Base-by-base conservation (phyloP, 2,888 invertebrate genomes). In the Synanthedon vespiformis region DNA sequence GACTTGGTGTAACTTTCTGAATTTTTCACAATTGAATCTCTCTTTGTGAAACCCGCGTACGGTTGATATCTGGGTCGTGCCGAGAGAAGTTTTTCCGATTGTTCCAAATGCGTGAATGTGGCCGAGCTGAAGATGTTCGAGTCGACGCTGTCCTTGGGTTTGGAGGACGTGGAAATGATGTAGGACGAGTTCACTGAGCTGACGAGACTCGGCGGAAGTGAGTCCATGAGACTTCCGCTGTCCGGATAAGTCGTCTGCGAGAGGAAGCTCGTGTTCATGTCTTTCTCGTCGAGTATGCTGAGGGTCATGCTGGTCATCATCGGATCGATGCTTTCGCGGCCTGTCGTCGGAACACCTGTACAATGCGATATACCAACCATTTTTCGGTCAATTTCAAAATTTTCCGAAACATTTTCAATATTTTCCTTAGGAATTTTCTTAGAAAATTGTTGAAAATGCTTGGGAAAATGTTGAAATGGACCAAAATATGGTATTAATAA, bases 181-280 rank as follows among this genome's bases (percentile, higher is more conserved):
- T 75, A 85, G 1, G 85, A 84, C 0, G 87, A 86, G 63, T 87
- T 86, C 50, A 87, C 77, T 5, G 88, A 88, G 64, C 74, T 83
- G 61, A 84, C 83, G 51, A 88, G 67, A 52, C 83, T 83, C 0
- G 88, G 87, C 0, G 88, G 88, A 3, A 85, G 57, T 16, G 88
- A 87, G 65, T 87, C 87, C 54, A 86, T 79, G 6, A 86, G 64
- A 58, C 83, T 85, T 49, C 88, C 87, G 61, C 84, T 77, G 58
- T 88, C 88, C 0, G 83, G 85, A 60, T 82, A 77, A 0, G 86
- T 85, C 41, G 85, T 84, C 55, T 88, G 87, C 0, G 88, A 88
- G 16, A 88, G 79, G 63, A 88, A 87, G 58, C 87, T 88, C 1
- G 88, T 88, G 59, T 77, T 88, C 88, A 88, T 88, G 58, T 88